phyloP scores from a whole-genome alignment of 1,140 invertebrate genomes.

The Drosophila gunungcola region DNA sequence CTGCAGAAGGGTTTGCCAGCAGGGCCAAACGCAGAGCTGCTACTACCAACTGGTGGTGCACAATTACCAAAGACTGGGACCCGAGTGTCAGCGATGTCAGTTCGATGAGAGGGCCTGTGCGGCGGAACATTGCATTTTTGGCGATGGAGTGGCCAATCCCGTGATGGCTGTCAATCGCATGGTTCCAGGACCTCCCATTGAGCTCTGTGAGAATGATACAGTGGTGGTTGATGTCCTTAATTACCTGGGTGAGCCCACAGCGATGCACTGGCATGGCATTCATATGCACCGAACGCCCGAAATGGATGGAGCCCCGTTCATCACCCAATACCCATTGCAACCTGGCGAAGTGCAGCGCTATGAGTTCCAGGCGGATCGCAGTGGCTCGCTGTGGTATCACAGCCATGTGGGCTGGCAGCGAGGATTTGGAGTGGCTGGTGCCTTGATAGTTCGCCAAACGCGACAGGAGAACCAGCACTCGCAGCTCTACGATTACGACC shows the following conservation, averaged over 20 bases:
- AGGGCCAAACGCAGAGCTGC: constrained; percentile 64
- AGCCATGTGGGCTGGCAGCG: constrained; percentile 90
- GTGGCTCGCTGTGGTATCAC: constrained; percentile 92
- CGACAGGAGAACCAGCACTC: constrained; percentile 88
- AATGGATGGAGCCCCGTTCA: constrained; percentile 94
- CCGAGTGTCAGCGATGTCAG: constrained; percentile 88
- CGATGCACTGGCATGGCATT: constrained; percentile 94
- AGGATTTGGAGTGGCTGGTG: constrained; percentile 91
- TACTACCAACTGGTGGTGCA: constrained; percentile 78
- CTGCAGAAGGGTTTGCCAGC: constrained; percentile 73
- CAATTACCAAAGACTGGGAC: constrained; percentile 66
- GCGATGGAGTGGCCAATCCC: constrained; percentile 89
- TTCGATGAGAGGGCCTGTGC: constrained; percentile 87
- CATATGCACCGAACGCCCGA: constrained; percentile 91
- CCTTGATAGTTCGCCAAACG: constrained; percentile 91
- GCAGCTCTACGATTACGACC: constrained; percentile 91
- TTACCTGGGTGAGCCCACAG: constrained; percentile 89
- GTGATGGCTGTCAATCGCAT: constrained; percentile 92
- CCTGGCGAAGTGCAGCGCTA: constrained; percentile 93
- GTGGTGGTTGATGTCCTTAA: constrained; percentile 94
- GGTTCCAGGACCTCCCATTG: constrained; percentile 92
- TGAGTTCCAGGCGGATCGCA: constrained; percentile 89
- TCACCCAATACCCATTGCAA: constrained; percentile 93
- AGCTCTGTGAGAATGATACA: constrained; percentile 95
- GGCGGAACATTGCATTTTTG: constrained; percentile 88